phyloP scores from a whole-genome alignment of 2,113 vertebrate genomes.

The Alectura lathami region DNA sequence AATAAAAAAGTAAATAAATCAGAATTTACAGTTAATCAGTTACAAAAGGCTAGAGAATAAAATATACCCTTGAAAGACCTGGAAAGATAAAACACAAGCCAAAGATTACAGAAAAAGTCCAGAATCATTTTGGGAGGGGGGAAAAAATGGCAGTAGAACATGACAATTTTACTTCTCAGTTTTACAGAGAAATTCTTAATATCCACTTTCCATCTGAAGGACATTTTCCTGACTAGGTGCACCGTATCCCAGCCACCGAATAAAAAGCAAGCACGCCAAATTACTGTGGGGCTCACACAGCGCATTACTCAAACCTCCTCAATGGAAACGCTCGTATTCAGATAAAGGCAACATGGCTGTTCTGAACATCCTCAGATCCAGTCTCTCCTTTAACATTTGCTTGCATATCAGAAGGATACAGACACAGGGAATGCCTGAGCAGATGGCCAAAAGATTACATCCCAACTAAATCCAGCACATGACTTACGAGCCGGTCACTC shows the following conservation, averaged over 20 bases:
- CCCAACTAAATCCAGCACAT: slow-evolving; percentile 46
- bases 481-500: not conserved
- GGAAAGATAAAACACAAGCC: not conserved
- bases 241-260: not conserved
- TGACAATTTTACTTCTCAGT: not conserved
- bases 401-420: not conserved
- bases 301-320: not conserved
- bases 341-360: not conserved
- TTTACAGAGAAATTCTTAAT: not conserved
- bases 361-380: not conserved
- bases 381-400: not conserved
- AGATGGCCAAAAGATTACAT: slow-evolving; percentile 68
- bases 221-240: not conserved
- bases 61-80: not conserved
- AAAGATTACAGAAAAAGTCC: not conserved
- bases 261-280: not conserved
- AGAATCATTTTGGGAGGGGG: not conserved
- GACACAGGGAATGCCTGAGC: slow-evolving; percentile 1
- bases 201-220: not conserved
- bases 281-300: not conserved
- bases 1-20: not conserved
- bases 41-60: not conserved
- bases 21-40: not conserved
- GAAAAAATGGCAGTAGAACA: not conserved
- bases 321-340: rapidly evolving